These are phyloP conservation scores for Nylanderia fulva DNA, from an alignment of 1,140 invertebrate genomes.

Conservation along the genomic window DNA sequence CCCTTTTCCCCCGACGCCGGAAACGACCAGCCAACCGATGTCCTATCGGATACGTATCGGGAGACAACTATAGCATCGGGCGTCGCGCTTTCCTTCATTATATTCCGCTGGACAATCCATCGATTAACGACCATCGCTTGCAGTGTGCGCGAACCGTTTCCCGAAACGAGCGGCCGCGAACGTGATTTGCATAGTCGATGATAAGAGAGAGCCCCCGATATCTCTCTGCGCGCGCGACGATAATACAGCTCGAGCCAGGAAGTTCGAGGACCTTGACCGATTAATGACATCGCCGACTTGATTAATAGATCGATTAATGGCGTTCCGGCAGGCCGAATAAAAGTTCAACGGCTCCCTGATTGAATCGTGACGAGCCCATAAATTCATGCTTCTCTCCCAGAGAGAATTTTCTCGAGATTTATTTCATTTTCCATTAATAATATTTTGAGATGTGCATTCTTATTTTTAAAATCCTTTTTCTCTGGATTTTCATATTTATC, in stretches of 20 bases:
- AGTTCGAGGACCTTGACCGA: conserved; percentile 7
- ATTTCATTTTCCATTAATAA: neutral
- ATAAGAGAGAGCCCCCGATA: conserved; percentile 49
- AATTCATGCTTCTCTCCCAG: neutral
- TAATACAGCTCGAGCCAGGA: conserved; percentile 18
- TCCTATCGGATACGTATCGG: conserved; percentile 46
- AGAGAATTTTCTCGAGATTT: too few relatives aligned
- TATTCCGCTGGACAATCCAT: conserved; percentile 34
- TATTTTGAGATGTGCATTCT: neutral
- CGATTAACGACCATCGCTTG: conserved; percentile 43
- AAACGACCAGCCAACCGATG: conserved; percentile 49
- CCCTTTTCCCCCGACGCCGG: conserved; percentile 46
- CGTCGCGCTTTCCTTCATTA: conserved; percentile 53
- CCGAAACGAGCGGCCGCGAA: conserved; percentile 38
- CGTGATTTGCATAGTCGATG: conserved; percentile 51
- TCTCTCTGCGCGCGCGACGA: conserved; percentile 2
- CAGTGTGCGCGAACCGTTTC: conserved; percentile 13
- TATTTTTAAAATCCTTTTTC: neutral
- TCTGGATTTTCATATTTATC: neutral
- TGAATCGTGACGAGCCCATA: neutral
- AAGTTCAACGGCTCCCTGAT: neutral
- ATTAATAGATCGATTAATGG: conserved; percentile 43
- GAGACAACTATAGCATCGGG: conserved; percentile 19
- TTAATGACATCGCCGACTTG: neutral
- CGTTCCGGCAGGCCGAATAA: neutral